Evolutionary conservation across 2,888 invertebrate species (phyloP).

Genomic region (Heliconius ismenius): DNA sequence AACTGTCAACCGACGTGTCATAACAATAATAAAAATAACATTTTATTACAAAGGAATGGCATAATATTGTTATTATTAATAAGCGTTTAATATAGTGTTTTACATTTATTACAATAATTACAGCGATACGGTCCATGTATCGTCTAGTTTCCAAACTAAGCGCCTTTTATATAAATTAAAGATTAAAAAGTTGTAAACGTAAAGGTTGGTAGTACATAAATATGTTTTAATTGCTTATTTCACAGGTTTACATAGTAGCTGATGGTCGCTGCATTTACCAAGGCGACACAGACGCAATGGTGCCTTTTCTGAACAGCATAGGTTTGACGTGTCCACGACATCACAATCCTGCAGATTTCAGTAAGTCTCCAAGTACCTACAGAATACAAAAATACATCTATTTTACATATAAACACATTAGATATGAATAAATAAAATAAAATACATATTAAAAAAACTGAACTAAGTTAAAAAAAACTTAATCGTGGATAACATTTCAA

Average conservation of each 20-base stretch:
- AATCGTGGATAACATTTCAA: too few species aligned
- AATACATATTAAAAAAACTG: too few species aligned
- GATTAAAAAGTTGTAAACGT: too few species aligned
- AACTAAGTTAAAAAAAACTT: too few species aligned
- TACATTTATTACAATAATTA: background rate
- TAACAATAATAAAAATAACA: background rate
- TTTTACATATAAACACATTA: background rate
- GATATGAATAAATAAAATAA: background rate
- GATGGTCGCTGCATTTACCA: conserved; percentile 85
- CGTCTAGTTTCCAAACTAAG: background rate
- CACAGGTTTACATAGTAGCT: conserved; percentile 84
- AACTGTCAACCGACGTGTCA: background rate
- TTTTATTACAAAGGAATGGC: background rate
- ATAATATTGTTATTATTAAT: background rate
- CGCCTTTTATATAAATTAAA: too few species aligned
- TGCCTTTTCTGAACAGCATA: conserved; percentile 81
- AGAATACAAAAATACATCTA: background rate
- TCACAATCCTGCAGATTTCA: conserved; percentile 87
- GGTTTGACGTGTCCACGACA: conserved; percentile 83
- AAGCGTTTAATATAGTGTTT: background rate
- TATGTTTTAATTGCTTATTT: conserved; percentile 35
- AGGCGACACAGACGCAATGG: conserved; percentile 83
- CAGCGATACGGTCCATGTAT: background rate
- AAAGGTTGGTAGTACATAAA: background rate
- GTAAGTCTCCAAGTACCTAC: conserved; percentile 68